Percentiles rank a stretch among this genome's conserved stretches.
Conservation (phyloP, 2,888 invertebrate species). For the Tanytarsus gracilentus region DNA sequence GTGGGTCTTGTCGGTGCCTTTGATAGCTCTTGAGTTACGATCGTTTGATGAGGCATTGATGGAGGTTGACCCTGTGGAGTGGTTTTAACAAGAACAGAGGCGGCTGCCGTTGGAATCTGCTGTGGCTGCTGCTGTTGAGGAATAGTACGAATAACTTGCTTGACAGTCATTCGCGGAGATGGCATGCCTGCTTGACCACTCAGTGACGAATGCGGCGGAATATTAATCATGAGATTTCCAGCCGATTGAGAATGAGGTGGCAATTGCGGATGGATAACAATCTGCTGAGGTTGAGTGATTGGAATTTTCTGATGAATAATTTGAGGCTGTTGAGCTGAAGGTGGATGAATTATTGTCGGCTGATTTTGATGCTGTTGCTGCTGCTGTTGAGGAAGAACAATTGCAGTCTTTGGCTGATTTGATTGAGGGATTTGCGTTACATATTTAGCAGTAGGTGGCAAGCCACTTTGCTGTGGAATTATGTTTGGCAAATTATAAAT, state of each 20-base stretch:
- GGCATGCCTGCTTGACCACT: background rate
- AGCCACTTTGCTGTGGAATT: no score
- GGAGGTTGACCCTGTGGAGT: conserved; percentile 10
- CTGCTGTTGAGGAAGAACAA: background rate
- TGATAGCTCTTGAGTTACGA: background rate
- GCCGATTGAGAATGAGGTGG: background rate
- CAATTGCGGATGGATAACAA: conserved; percentile 15
- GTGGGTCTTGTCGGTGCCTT: background rate
- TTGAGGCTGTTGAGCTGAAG: background rate
- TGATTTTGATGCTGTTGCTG: background rate
- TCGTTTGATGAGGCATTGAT: background rate
- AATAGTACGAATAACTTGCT: conserved; percentile 19
- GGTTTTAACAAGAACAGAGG: conserved; percentile 25
- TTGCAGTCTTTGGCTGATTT: background rate
- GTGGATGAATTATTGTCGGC: conserved; percentile 1
- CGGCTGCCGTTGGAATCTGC: conserved; percentile 24
- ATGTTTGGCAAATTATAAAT: conserved; percentile 22
- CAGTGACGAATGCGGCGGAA: conserved; percentile 10
- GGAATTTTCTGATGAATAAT: conserved; percentile 17
- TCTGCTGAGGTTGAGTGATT: conserved; percentile 12
- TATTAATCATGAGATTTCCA: conserved; percentile 25
- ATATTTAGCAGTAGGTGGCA: conserved; percentile 1
- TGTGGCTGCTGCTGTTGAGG: background rate
- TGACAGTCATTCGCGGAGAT: conserved; percentile 17
- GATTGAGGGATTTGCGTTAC: background rate